Base-by-base conservation (phyloP, 2,888 invertebrate genomes). In the Machimus rusticus region DNA sequence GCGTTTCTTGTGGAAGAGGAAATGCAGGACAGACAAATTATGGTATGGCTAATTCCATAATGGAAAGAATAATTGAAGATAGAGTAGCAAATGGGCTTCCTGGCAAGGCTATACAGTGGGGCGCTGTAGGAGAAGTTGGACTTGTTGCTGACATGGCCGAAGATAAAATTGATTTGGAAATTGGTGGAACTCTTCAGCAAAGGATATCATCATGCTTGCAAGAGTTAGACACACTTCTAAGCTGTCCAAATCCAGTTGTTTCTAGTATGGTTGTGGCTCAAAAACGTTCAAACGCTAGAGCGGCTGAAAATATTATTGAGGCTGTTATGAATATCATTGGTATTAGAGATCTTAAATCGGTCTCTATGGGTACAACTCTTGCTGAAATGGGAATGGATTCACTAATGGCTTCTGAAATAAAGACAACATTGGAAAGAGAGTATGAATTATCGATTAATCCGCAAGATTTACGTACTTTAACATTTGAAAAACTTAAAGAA, bases 301-400 rank as follows among this genome's bases (percentile, higher is more conserved):
- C 94, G 0, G 94, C 95, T 86, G 94, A 94, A 55, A 95, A 94
- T 90, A 94, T 96, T 85, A 95, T 97, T 0, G 96, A 96, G 89
- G 94, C 96, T 34, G 95, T 97, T 1, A 94, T 95, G 87, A 94
- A 95, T 90, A 95, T 95, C 79, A 94, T 95, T 94, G 94, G 95
- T 89, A 94, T 96, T 89, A 94, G 95, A 90, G 96, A 96, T 90
- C 92, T 95, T 90, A 96, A 95, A 92, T 94, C 94, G 0, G 94
- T 95, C 0, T 96, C 96, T 76, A 94, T 95, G 88, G 95, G 95
- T 90, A 94, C 95, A 0, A 95, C 96, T 0, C 93, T 99, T 1
- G 97, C 97, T 1, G 99, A 99, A 91, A 93, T 99, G 89, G 99
- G 99, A 51, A 97, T 99, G 95, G 99, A 99, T 93, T 99, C 99